Evolutionary conservation across 2,797 vertebrate genomes (phyloP).

Genomic region (Tokudaia tokunoshimensis): DNA sequence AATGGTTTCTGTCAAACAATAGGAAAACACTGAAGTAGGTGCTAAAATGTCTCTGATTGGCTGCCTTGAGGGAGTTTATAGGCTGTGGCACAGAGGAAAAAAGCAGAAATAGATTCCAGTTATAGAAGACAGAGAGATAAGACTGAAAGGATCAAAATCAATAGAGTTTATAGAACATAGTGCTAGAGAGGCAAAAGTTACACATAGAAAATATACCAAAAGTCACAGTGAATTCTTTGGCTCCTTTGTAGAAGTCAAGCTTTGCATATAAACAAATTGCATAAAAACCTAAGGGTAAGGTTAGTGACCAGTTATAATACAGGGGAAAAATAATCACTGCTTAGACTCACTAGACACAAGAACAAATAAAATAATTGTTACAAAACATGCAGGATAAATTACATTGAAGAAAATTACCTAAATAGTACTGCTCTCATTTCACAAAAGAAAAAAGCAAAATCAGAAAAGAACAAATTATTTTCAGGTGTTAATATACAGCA

Average conservation of each 20-base stretch:
- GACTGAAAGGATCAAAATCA: neutral
- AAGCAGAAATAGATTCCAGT: neutral
- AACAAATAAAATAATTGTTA: neutral
- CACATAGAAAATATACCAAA: neutral
- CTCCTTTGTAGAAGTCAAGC: no score
- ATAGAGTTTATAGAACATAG: neutral
- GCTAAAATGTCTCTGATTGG: neutral
- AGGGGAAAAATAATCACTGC: neutral
- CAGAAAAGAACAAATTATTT: neutral
- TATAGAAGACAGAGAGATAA: neutral
- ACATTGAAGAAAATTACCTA: neutral
- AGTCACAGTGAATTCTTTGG: neutral
- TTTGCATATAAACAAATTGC: neutral
- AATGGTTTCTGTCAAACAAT: neutral
- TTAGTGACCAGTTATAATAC: neutral
- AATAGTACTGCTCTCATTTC: neutral
- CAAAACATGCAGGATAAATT: neutral
- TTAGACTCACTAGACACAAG: no score
- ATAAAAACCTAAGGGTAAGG: neutral
- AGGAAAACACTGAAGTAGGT: neutral
- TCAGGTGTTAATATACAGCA: neutral
- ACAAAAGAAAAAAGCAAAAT: neutral
- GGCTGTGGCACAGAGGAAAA: accelerated
- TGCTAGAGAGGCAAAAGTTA: no score
- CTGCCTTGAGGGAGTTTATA: neutral